Evolutionary conservation across 2,888 invertebrate species (phyloP).

Genomic region (Xylota sylvarum): DNA sequence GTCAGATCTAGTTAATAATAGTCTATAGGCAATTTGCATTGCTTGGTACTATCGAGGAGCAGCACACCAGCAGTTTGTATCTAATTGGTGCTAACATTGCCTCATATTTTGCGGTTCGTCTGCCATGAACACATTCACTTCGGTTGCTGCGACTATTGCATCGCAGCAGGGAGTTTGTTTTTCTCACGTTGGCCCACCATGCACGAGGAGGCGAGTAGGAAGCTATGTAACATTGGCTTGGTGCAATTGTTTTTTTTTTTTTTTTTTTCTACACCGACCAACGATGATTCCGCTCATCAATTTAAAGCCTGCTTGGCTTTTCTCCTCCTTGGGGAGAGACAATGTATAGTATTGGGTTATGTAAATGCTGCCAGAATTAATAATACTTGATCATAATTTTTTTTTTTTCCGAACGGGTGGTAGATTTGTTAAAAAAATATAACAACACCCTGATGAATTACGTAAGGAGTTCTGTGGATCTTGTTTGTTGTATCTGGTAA

Average conservation of each 20-base stretch:
- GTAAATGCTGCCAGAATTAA: conserved; percentile 69
- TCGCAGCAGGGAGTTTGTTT: conserved; percentile 56
- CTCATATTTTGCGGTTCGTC: conserved; percentile 74
- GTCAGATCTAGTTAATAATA: conserved; percentile 73
- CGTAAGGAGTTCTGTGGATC: conserved; percentile 53
- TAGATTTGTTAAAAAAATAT: conserved; percentile 3
- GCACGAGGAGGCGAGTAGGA: conserved; percentile 16
- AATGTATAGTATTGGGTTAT: conserved; percentile 54
- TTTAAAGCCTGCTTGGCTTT: conserved; percentile 59
- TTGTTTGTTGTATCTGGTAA: conserved; percentile 26
- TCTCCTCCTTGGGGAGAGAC: conserved; percentile 21
- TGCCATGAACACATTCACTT: conserved; percentile 43
- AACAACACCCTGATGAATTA: conserved; percentile 33
- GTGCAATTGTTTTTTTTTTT: conserved; percentile 57
- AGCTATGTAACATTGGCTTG: conserved; percentile 45
- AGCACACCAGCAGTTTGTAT: conserved; percentile 56
- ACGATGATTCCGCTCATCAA: conserved; percentile 69
- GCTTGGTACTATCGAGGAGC: conserved; percentile 42
- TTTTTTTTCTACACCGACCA: conserved; percentile 33
- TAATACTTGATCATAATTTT: conserved; percentile 62
- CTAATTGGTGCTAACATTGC: conserved; percentile 75
- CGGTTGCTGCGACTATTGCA: conserved; percentile 47
- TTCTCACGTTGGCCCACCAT: conserved; percentile 67
- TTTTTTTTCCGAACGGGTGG: conserved; percentile 36
- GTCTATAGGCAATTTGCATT: conserved; percentile 73